A percentile compares a stretch with the other conserved stretches of the same genome.
These are phyloP conservation scores for Conistra vaccinii DNA, from an alignment of 2,888 invertebrate species.

Conservation along the genomic window DNA sequence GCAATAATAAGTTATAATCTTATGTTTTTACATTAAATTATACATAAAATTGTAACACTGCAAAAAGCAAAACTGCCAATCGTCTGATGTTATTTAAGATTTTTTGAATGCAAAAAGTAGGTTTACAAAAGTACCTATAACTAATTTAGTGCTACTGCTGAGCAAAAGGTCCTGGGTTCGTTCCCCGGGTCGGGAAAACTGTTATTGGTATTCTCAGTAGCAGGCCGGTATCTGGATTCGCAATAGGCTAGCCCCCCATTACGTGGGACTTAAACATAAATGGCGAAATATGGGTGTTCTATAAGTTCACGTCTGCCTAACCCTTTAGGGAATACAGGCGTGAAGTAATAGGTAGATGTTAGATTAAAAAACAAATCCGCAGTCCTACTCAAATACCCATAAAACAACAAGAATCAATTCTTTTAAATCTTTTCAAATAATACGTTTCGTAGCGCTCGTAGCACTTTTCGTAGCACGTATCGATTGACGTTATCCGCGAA, in stretches of 20 bases:
- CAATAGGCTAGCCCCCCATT: background rate
- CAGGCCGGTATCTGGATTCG: background rate
- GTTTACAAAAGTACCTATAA: background rate
- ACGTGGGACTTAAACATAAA: background rate
- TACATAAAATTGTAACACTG: background rate
- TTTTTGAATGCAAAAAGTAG: background rate
- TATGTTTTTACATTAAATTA: background rate
- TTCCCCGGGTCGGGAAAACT: background rate
- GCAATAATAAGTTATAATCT: background rate
- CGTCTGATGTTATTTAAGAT: background rate
- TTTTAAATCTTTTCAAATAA: background rate
- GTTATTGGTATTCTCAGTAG: background rate
- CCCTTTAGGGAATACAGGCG: background rate
- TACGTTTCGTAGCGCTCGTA: slow-evolving; percentile 30
- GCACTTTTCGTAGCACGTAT: slow-evolving; percentile 15
- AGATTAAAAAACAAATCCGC: background rate
- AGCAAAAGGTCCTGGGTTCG: background rate
- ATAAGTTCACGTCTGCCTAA: background rate
- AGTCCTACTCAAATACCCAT: too few species aligned
- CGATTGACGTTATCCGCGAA: background rate
- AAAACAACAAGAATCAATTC: background rate
- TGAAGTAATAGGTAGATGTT: background rate
- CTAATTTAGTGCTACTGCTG: background rate
- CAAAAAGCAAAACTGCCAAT: background rate
- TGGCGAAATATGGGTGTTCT: background rate